phyloP scores from a whole-genome alignment of 2,113 vertebrate species.

The Ariopsis seemanni region DNA sequence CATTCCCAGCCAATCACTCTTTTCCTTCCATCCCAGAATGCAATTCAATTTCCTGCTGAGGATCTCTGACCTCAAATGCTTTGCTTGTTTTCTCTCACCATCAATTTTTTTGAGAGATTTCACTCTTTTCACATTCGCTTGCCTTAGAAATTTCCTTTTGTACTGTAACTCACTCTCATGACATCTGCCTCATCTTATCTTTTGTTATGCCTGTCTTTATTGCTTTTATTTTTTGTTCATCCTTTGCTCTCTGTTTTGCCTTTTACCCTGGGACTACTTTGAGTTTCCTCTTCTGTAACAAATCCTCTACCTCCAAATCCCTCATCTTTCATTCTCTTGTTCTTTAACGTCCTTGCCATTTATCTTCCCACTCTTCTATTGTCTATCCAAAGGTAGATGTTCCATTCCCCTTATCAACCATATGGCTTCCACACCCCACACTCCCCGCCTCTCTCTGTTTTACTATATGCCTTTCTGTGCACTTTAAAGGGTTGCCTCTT shows the following conservation, averaged over 20 bases:
- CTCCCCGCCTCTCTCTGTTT: conserved; percentile 26
- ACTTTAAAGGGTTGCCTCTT: conserved; percentile 34
- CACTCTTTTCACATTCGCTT: background rate
- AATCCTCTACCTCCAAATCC: conserved; percentile 60
- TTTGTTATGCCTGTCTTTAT: background rate
- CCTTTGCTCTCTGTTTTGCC: background rate
- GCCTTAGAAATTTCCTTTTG: background rate
- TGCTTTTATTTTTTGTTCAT: background rate
- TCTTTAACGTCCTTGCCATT: conserved; percentile 19
- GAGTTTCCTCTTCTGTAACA: conserved; percentile 59
- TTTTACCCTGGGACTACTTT: background rate
- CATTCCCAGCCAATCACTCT: conserved; percentile 24
- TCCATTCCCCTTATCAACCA: too few relatives aligned
- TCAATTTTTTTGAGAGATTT: background rate
- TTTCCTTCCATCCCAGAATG: conserved; percentile 31
- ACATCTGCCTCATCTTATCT: too few relatives aligned
- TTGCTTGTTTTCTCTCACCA: conserved; percentile 12
- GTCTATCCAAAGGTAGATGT: background rate
- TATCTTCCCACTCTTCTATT: conserved; percentile 9
- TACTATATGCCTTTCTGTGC: conserved; percentile 18
- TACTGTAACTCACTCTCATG: background rate
- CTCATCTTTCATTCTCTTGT: background rate
- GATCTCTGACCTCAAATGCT: conserved; percentile 22
- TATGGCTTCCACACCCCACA: background rate
- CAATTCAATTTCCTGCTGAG: conserved; percentile 29